Evolutionary conservation across 2,797 vertebrate species (phyloP).

Genomic region (Poecilia wingei): DNA sequence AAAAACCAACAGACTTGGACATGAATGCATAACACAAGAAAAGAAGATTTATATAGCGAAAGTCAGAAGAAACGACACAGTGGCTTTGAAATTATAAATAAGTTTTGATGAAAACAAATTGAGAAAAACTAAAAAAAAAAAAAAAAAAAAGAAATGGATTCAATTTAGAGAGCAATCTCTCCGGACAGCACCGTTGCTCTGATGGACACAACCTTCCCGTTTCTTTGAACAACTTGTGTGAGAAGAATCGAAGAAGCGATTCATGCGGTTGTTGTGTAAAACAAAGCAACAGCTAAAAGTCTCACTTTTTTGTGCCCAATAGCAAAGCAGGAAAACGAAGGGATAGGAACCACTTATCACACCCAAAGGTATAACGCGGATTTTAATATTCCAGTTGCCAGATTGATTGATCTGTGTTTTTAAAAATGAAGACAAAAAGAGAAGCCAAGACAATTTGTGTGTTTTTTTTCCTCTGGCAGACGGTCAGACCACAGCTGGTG

Average conservation of each 20-base stretch:
- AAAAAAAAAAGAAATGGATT: too few species aligned
- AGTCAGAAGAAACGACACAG: not conserved
- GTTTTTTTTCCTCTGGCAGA: constrained; percentile 12
- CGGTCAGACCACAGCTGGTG: constrained; percentile 48
- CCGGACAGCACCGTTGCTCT: not conserved
- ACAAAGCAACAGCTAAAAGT: not conserved
- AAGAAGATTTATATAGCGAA: not conserved
- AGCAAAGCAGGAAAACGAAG: not conserved
- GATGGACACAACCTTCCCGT: not conserved
- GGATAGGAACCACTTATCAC: not conserved
- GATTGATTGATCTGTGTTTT: not conserved
- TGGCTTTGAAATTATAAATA: not conserved
- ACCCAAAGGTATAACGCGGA: not conserved
- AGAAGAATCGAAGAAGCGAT: not conserved
- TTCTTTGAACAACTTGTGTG: not conserved
- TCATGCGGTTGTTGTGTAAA: not conserved
- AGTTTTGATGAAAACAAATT: not conserved
- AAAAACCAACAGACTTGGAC: not conserved
- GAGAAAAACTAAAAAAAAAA: not conserved
- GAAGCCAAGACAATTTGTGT: constrained; percentile 5
- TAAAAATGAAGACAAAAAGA: not conserved
- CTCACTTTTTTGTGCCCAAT: not conserved
- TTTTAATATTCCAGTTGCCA: constrained; percentile 3
- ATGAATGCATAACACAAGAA: not conserved
- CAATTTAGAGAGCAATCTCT: not conserved